phyloP scores from a whole-genome alignment of 1,140 invertebrate species.

The Centruroides vittatus region DNA sequence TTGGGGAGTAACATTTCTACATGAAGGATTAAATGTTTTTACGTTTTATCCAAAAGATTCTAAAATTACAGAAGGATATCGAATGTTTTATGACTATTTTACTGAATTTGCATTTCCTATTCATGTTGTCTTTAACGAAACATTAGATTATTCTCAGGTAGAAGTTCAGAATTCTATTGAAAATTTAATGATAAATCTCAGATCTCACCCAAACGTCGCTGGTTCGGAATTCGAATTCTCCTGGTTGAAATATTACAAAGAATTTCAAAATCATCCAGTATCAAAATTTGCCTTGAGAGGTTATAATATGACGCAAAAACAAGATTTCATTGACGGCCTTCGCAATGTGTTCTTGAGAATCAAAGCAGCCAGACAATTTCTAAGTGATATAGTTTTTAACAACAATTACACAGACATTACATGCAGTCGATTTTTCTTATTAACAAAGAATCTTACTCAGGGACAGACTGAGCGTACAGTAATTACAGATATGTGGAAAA shows the following conservation, averaged over 20 bases:
- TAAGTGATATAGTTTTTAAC: slow-evolving; percentile 70
- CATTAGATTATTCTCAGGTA: slow-evolving; percentile 70
- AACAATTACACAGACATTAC: slow-evolving; percentile 52
- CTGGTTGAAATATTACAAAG: slow-evolving; percentile 70
- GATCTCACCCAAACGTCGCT: slow-evolving; percentile 60
- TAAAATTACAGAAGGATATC: slow-evolving; percentile 75
- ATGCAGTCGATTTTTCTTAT: slow-evolving; percentile 70
- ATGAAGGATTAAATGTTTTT: slow-evolving; percentile 72
- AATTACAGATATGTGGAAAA: slow-evolving; percentile 57
- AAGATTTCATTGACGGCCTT: slow-evolving; percentile 55
- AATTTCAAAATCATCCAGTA: slow-evolving; percentile 54
- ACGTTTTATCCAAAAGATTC: slow-evolving; percentile 73
- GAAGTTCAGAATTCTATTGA: slow-evolving; percentile 59
- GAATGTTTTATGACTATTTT: slow-evolving; percentile 73
- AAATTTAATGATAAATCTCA: slow-evolving; percentile 56
- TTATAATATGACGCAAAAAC: slow-evolving; percentile 52
- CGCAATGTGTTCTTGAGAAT: slow-evolving; percentile 40
- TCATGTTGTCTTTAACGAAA: slow-evolving; percentile 67
- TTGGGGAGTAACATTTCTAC: slow-evolving; percentile 70
- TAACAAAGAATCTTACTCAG: slow-evolving; percentile 74
- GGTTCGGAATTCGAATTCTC: slow-evolving; percentile 62
- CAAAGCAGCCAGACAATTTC: slow-evolving; percentile 41
- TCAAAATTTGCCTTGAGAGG: slow-evolving; percentile 46
- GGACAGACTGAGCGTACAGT: slow-evolving; percentile 82
- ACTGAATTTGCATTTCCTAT: slow-evolving; percentile 77